Base-by-base conservation (phyloP, 2,113 vertebrate species). In the Pelecanoides urinatrix region DNA sequence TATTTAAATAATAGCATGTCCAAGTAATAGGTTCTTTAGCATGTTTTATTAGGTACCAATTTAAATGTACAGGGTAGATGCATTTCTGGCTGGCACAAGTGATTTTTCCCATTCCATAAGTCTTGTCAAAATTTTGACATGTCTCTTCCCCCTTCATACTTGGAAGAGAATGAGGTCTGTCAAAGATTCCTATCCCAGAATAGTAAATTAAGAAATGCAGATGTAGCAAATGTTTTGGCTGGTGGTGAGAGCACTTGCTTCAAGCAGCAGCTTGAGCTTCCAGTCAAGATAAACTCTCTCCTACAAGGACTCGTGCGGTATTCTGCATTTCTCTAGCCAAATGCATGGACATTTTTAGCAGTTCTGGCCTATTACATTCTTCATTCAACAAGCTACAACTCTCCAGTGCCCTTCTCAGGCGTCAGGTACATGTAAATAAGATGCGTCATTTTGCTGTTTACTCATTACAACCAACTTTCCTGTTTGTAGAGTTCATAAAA, bases 331-430 rank as follows among this genome's bases (percentile, higher is more conserved):
- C n/a, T 36, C 30, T 18, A 47, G 21, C 55, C 53, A 61, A 53
- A 38, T 2, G 6, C 26, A 1, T 12, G 49, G 58, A 2, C 2
- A 1, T 3, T 3, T 62, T 10, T 20, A 9, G 10, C 27, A 12
- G 6, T 58, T 65, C 30, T 89, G 61, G 12, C 32, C 59, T 32
- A 9, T 27, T 42, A 6, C 2, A 2, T 20, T 77, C 30, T 32
- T 62, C 42, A 18, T 7, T 32, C n/a, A 34, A 18, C 50, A 66
- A 22, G 22, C 13, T 45, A 17, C 29, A 59, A 2, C 34, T 6
- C 73, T 44, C 40, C 34, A 10, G 45, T 17, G 34, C 29, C 19
- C 12, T 34, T 34, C 20, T 30, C 6, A 19, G 45, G 29, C 23
- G 25, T 5, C 7, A 4, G 52, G 50, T 34, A 15, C 4, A 0